Percentiles rank a stretch among this genome's conserved stretches.
phyloP scores from a whole-genome alignment of 2,797 vertebrate genomes.

The Pipistrellus kuhlii region DNA sequence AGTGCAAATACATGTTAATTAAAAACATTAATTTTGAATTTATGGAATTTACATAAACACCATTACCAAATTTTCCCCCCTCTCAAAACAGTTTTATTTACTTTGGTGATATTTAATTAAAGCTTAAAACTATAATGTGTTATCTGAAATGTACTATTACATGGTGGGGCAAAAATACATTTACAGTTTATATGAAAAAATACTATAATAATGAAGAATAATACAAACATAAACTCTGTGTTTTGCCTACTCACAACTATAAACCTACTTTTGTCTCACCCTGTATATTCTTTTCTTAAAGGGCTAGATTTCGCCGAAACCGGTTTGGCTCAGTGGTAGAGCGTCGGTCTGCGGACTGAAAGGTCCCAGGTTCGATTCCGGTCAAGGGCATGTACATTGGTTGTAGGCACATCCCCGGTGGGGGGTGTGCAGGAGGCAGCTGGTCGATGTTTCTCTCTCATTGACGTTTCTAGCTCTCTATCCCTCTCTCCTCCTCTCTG shows the following conservation, averaged over 20 bases:
- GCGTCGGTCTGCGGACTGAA: too few relatives aligned
- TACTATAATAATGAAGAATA: not conserved
- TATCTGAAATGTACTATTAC: not conserved
- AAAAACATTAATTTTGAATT: conserved; percentile 8
- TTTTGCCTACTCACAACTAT: not conserved
- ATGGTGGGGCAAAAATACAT: not conserved
- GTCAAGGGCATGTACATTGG: too few relatives aligned
- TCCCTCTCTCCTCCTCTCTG: too few relatives aligned
- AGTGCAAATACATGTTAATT: not conserved
- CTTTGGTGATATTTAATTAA: conserved; percentile 37
- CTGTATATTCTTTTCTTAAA: conserved; percentile 4
- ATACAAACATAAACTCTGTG: not conserved
- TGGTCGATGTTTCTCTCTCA: too few relatives aligned
- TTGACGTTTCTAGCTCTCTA: too few relatives aligned
- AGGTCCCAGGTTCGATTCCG: too few relatives aligned
- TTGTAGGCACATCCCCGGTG: too few relatives aligned
- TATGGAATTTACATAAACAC: not conserved
- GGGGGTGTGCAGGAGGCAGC: too few relatives aligned
- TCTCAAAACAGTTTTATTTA: not conserved
- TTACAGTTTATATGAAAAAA: not conserved
- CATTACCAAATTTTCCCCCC: not conserved
- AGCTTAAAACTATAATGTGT: not conserved
- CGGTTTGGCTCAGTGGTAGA: too few relatives aligned
- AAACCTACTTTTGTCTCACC: not conserved
- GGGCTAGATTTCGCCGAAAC: not conserved